These are phyloP conservation scores for Diuraphis noxia DNA, from an alignment of 1,140 invertebrate species.

Conservation along the genomic window DNA sequence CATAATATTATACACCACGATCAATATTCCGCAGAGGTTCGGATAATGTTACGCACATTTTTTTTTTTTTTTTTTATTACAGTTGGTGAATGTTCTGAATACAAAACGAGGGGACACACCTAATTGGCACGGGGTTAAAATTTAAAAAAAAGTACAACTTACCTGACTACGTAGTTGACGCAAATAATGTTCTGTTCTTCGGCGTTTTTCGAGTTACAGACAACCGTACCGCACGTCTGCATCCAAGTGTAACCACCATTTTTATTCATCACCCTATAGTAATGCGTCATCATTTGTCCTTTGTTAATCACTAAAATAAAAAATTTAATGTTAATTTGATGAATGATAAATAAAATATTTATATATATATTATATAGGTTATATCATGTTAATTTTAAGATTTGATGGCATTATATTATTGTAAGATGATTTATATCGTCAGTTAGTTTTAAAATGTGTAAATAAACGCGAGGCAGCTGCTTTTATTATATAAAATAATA, in stretches of 20 bases:
- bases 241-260: slow-evolving; percentile 94
- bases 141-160: slow-evolving; percentile 57
- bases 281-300: slow-evolving; percentile 94
- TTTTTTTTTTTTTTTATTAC: slow-evolving; percentile 8
- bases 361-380: background rate
- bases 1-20: slow-evolving; percentile 15
- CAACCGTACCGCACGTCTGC: slow-evolving; percentile 94
- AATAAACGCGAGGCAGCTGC: background rate
- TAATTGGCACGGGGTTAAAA: slow-evolving; percentile 28
- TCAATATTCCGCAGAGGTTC: slow-evolving; percentile 41
- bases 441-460: background rate
- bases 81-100: background rate
- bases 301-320: slow-evolving; percentile 87
- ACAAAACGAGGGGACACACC: slow-evolving; percentile 39
- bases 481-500: too few relatives aligned
- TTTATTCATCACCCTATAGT: slow-evolving; percentile 94
- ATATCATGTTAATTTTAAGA: background rate
- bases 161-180: slow-evolving; percentile 94
- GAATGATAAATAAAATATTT: background rate
- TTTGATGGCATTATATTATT: background rate
- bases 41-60: slow-evolving; percentile 7
- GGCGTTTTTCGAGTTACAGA: slow-evolving; percentile 91
- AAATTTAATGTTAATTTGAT: slow-evolving; percentile 53
- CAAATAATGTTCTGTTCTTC: slow-evolving; percentile 96
- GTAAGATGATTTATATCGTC: background rate